A percentile compares a stretch with the other conserved stretches of the same genome.
phyloP scores from a whole-genome alignment of 2,888 invertebrate genomes.

The Eustalomyia histrio region DNA sequence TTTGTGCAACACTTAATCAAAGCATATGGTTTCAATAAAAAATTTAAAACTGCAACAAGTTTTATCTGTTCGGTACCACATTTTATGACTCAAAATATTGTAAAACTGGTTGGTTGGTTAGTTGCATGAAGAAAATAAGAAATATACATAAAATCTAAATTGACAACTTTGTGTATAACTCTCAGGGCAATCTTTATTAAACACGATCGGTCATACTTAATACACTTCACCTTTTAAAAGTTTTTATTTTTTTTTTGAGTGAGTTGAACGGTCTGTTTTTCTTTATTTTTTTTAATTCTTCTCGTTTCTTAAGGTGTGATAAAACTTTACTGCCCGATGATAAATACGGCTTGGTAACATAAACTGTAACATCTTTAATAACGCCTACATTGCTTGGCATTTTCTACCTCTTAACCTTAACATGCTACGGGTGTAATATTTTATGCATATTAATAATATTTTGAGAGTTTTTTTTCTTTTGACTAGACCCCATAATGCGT shows the following conservation, averaged over 20 bases:
- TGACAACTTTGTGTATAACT: conserved; percentile 55
- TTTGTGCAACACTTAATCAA: conserved; percentile 50
- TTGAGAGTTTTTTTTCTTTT: not conserved
- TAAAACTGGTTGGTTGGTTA: conserved; percentile 16
- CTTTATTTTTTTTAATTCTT: not conserved
- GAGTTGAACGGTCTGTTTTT: conserved; percentile 3
- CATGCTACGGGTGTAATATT: not conserved
- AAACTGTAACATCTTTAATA: conserved; percentile 56
- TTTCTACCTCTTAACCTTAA: conserved; percentile 5
- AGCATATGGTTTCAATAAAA: conserved; percentile 37
- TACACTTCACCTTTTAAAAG: conserved; percentile 38
- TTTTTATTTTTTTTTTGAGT: conserved; percentile 14
- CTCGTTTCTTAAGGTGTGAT: conserved; percentile 57
- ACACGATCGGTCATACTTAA: conserved; percentile 48
- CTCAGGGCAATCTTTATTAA: conserved; percentile 38
- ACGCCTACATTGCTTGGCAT: conserved; percentile 49
- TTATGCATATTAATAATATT: not conserved
- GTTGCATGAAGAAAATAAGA: conserved; percentile 10
- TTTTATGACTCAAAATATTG: conserved; percentile 43
- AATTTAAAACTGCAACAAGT: conserved; percentile 54
- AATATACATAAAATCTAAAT: conserved; percentile 37
- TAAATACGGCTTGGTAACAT: not conserved
- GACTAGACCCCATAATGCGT: conserved; percentile 8
- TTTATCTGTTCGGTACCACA: conserved; percentile 16
- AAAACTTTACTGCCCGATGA: conserved; percentile 44